Conservation (phyloP, 2,888 invertebrate species). For the Nymphalis polychloros region DNA sequence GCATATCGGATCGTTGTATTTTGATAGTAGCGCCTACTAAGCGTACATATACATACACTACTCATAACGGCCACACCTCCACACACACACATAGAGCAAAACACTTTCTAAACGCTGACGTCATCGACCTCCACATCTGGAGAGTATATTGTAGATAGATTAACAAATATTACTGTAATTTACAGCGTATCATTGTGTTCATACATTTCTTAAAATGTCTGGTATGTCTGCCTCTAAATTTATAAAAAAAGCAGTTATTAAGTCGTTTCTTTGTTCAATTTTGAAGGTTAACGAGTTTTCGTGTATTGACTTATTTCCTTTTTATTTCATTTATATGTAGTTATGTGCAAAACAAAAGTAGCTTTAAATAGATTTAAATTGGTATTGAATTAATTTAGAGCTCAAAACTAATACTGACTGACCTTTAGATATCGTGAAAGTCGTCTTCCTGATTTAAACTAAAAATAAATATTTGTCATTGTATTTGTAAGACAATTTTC, state of each 20-base stretch:
- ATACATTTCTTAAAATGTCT: too few species aligned
- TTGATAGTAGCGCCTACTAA: constrained; percentile 13
- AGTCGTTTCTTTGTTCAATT: background rate
- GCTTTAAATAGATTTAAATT: background rate
- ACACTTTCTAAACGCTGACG: constrained; percentile 40
- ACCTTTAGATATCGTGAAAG: too few species aligned
- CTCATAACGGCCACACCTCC: constrained; percentile 36
- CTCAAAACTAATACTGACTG: too few species aligned
- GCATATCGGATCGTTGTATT: constrained; percentile 18
- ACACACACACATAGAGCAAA: constrained; percentile 9
- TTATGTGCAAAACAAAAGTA: background rate
- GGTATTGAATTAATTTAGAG: too few species aligned
- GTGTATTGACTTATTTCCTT: constrained; percentile 1
- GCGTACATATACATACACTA: constrained; percentile 16
- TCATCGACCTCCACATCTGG: constrained; percentile 33
- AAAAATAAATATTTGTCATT: too few species aligned
- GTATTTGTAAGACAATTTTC: too few species aligned
- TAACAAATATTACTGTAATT: background rate
- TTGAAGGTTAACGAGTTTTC: background rate
- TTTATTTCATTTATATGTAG: background rate
- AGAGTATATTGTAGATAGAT: constrained; percentile 6
- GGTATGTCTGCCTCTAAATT: background rate
- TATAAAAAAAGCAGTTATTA: background rate
- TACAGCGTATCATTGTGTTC: too few species aligned
- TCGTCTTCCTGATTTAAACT: too few species aligned